Percentiles rank a stretch among this genome's conserved stretches.
Conservation (phyloP, 2,113 vertebrate species). For the Trachemys scripta region DNA sequence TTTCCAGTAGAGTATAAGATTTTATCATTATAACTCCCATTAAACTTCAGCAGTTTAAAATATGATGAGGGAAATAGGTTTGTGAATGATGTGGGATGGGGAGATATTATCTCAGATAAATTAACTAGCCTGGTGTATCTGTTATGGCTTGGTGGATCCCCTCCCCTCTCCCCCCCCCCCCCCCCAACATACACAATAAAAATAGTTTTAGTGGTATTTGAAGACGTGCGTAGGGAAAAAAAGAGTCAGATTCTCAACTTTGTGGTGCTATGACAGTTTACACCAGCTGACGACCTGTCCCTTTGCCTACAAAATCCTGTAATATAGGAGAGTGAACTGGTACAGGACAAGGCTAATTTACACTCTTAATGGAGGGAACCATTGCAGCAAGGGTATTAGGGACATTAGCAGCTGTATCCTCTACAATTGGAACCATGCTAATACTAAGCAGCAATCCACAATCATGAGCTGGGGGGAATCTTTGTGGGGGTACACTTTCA, state of each 20-base stretch:
- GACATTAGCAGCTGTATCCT: not conserved
- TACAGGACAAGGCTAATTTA: not conserved
- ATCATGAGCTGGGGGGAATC: not conserved
- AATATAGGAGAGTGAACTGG: not conserved
- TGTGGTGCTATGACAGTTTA: not conserved
- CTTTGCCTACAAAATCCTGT: not conserved
- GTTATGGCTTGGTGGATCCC: not conserved
- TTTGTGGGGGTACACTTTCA: not conserved
- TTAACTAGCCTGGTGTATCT: not conserved
- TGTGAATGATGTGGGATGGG: not conserved
- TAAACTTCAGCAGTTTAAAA: not conserved
- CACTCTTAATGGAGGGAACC: not conserved
- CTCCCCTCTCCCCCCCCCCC: accelerated
- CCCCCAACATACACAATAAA: too few species aligned
- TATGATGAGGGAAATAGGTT: not conserved
- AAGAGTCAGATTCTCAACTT: not conserved
- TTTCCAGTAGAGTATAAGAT: not conserved
- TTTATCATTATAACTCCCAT: not conserved
- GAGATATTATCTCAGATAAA: not conserved
- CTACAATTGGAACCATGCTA: not conserved
- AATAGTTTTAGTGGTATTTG: too few species aligned
- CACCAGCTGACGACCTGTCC: not conserved
- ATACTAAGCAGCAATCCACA: not conserved
- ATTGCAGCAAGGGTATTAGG: not conserved
- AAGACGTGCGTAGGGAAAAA: too few species aligned